Conservation (phyloP, 1,140 invertebrate species). For the Protaetia brevitarsis region DNA sequence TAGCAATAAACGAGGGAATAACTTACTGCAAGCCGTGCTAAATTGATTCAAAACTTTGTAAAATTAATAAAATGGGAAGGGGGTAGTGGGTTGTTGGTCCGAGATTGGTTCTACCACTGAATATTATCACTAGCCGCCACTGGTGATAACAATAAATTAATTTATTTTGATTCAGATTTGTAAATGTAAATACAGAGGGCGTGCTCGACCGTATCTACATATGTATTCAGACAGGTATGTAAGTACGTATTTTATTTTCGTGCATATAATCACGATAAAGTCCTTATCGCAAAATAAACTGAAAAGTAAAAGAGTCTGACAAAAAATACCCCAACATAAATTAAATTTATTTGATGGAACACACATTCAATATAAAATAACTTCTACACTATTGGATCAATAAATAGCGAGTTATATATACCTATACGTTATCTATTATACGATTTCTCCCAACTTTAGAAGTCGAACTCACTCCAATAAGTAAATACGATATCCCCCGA, state of each 20-base stretch:
- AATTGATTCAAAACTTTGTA: too few species aligned
- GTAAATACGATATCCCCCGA: neutral
- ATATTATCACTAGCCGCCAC: too few species aligned
- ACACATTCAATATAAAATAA: neutral
- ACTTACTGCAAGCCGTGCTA: too few species aligned
- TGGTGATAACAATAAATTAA: too few species aligned
- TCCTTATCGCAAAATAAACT: neutral
- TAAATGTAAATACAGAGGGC: too few species aligned
- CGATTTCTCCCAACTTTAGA: neutral
- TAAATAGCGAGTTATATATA: constrained; percentile 1
- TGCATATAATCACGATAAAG: neutral
- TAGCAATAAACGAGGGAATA: too few species aligned
- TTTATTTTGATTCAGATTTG: too few species aligned
- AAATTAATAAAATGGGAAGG: too few species aligned
- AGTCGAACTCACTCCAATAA: neutral
- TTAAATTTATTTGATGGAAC: neutral
- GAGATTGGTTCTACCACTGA: too few species aligned
- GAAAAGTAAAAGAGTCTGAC: neutral
- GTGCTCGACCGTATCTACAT: too few species aligned
- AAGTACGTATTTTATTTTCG: neutral
- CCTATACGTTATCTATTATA: neutral
- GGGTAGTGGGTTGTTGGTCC: too few species aligned
- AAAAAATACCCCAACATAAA: neutral
- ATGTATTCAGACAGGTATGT: neutral
- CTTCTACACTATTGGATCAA: constrained; percentile 5